A percentile compares a stretch with the other conserved stretches of the same genome.
phyloP scores from a whole-genome alignment of 2,797 vertebrate species.

The Sandelia bainsii region DNA sequence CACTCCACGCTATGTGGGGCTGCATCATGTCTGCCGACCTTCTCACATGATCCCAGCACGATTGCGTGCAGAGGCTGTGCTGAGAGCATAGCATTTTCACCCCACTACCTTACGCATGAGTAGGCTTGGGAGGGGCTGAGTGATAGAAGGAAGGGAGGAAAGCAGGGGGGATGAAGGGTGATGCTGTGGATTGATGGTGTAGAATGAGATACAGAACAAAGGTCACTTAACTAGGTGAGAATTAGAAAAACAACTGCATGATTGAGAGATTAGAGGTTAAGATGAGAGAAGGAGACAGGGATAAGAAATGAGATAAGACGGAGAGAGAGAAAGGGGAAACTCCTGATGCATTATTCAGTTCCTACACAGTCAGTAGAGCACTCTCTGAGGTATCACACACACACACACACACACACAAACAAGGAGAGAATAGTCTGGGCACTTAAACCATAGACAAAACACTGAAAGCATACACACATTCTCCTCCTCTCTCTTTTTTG shows the following conservation, averaged over 20 bases:
- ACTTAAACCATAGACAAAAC: conserved; percentile 70
- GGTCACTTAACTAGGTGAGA: conserved; percentile 60
- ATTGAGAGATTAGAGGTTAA: conserved; percentile 43
- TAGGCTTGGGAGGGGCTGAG: conserved; percentile 72
- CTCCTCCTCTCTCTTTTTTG: conserved; percentile 45
- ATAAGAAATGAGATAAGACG: conserved; percentile 37
- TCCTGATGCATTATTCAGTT: conserved; percentile 78
- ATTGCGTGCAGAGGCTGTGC: conserved; percentile 80
- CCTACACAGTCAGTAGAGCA: conserved; percentile 57
- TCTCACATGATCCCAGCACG: conserved; percentile 72
- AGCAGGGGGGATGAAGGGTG: conserved; percentile 1
- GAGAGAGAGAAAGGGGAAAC: conserved; percentile 46
- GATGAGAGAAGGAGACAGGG: conserved; percentile 30
- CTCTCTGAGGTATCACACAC: conserved; percentile 55
- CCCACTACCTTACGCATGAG: conserved; percentile 80
- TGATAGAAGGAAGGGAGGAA: conserved; percentile 45
- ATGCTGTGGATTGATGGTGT: conserved; percentile 55
- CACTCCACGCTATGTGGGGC: conserved; percentile 62
- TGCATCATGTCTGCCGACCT: conserved; percentile 67
- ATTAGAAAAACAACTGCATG: conserved; percentile 54
- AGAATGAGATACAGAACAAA: conserved; percentile 63
- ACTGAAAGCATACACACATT: conserved; percentile 51
- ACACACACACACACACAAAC: conserved; percentile 28
- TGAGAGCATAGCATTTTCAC: conserved; percentile 76
- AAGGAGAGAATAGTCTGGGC: conserved; percentile 53